Percentiles rank a stretch among this genome's conserved stretches.
These are phyloP conservation scores for Willisornis vidua DNA, from an alignment of 2,113 vertebrate species.

Conservation along the genomic window DNA sequence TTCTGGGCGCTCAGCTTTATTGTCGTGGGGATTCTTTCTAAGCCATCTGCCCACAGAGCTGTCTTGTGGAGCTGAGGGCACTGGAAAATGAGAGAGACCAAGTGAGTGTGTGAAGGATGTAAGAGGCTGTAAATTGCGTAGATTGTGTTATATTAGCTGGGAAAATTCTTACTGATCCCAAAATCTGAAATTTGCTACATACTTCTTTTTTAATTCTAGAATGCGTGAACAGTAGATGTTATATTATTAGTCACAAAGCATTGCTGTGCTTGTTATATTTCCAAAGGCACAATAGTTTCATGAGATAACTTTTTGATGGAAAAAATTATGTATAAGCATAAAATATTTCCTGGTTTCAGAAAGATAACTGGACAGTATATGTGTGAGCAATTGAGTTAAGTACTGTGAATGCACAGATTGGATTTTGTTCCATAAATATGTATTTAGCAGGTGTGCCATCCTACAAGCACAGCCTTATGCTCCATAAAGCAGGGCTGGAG, in stretches of 20 bases:
- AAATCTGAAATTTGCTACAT: not conserved
- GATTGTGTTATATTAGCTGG: not conserved
- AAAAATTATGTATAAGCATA: not conserved
- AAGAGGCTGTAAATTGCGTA: not conserved
- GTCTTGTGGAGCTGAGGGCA: not conserved
- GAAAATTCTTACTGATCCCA: not conserved
- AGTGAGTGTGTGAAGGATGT: not conserved
- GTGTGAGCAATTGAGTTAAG: not conserved
- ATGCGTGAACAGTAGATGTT: not conserved
- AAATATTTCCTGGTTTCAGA: not conserved
- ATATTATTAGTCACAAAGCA: not conserved
- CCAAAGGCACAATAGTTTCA: not conserved
- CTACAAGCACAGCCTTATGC: not conserved
- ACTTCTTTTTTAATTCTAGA: not conserved
- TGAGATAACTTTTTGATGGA: not conserved
- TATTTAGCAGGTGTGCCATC: not conserved
- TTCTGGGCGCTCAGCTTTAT: not conserved
- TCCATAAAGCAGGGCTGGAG: not conserved
- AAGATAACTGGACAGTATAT: not conserved
- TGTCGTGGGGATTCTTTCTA: not conserved
- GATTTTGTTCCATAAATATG: not conserved
- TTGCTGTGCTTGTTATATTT: not conserved
- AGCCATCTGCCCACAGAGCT: not conserved
- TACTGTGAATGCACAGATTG: not conserved
- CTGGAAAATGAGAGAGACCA: not conserved